phyloP scores from a whole-genome alignment of 2,113 vertebrate species.

The Callocephalon fimbriatum region DNA sequence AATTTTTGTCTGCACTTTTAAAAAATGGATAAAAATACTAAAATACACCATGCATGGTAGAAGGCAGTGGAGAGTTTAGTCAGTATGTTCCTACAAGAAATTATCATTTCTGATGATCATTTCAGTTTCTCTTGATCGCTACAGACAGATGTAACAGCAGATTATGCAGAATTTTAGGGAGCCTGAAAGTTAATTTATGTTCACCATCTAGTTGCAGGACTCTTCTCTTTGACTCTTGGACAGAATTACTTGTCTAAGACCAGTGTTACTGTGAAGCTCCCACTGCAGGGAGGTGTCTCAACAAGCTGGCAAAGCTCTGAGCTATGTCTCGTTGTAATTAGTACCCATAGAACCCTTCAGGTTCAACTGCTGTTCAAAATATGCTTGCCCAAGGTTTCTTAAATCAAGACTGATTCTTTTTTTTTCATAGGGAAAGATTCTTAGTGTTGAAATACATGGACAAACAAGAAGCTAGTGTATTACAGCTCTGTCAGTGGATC shows the following conservation, averaged over 20 bases:
- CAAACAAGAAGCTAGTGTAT: constrained; percentile 80
- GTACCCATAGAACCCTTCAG: background rate
- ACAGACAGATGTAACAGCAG: background rate
- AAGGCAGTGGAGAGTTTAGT: background rate
- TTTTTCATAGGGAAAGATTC: constrained; percentile 86
- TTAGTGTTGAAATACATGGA: constrained; percentile 87
- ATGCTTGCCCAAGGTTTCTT: background rate
- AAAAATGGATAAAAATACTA: background rate
- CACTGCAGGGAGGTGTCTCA: background rate
- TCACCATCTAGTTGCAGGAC: background rate
- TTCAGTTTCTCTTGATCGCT: background rate
- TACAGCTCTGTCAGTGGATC: constrained; percentile 88
- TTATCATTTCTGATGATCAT: background rate
- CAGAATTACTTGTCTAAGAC: background rate
- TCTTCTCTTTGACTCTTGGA: background rate
- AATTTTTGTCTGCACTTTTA: background rate
- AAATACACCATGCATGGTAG: background rate
- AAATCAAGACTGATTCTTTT: constrained; percentile 28
- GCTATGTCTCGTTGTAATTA: background rate
- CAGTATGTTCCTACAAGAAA: background rate
- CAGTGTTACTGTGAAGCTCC: background rate
- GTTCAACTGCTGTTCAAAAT: background rate
- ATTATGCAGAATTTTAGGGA: background rate
- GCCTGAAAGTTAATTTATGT: background rate
- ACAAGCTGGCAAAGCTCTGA: background rate